Evolutionary conservation across 2,888 invertebrate species (phyloP).

Genomic region (Oscheius sp.): DNA sequence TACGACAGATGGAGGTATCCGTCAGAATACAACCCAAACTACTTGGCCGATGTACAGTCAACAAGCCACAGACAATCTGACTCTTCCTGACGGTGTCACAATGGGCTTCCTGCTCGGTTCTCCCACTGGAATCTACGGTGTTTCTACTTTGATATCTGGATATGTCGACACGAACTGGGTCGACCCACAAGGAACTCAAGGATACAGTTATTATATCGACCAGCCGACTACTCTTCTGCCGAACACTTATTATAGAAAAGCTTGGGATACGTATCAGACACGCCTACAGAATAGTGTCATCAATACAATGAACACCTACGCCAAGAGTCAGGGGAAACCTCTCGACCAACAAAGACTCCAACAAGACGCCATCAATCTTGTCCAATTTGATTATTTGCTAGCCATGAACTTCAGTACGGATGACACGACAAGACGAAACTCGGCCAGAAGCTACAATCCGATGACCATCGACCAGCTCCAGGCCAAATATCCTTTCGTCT

Average conservation of each 20-base stretch:
- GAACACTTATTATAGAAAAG: slow-evolving; percentile 57
- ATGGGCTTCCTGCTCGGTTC: slow-evolving; percentile 44
- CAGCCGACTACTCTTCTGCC: slow-evolving; percentile 53
- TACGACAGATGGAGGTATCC: neutral
- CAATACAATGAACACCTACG: slow-evolving; percentile 47
- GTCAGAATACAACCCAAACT: neutral
- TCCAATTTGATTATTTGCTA: slow-evolving; percentile 61
- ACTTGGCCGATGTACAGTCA: slow-evolving; percentile 51
- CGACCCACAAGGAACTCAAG: slow-evolving; percentile 51
- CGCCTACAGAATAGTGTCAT: slow-evolving; percentile 33
- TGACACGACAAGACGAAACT: slow-evolving; percentile 60
- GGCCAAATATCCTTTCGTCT: slow-evolving; percentile 22
- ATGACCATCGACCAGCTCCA: slow-evolving; percentile 43
- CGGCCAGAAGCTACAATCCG: slow-evolving; percentile 58
- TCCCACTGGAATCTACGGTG: slow-evolving; percentile 39
- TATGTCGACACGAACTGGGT: slow-evolving; percentile 57
- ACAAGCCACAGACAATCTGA: slow-evolving; percentile 35
- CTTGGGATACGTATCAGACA: slow-evolving; percentile 40
- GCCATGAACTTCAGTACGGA: slow-evolving; percentile 57
- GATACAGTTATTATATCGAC: slow-evolving; percentile 40
- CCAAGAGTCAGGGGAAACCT: slow-evolving; percentile 40
- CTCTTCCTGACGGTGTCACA: slow-evolving; percentile 34
- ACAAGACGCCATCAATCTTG: slow-evolving; percentile 52
- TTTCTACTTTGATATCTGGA: slow-evolving; percentile 50
- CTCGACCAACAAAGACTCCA: slow-evolving; percentile 47